A percentile compares a stretch with the other conserved stretches of the same genome.
These are phyloP conservation scores for Hemibagrus wyckioides DNA, from an alignment of 2,113 vertebrate species.

Conservation along the genomic window DNA sequence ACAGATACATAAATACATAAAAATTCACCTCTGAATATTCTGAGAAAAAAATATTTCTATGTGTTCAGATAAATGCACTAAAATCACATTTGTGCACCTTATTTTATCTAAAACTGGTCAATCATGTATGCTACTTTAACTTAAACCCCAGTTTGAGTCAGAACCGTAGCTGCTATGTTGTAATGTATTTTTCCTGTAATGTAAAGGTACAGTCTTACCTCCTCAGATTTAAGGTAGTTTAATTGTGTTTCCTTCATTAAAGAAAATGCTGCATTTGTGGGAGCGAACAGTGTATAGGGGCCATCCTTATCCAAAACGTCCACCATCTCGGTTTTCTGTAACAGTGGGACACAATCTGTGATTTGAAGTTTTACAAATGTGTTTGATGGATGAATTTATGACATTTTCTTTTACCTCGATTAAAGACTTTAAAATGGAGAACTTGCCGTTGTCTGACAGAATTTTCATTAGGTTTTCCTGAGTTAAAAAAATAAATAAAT, in stretches of 20 bases:
- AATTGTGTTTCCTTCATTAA: conserved; percentile 72
- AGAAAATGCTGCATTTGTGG: conserved; percentile 75
- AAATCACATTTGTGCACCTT: background rate
- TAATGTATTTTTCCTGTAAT: background rate
- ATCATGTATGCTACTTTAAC: background rate
- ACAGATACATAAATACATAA: too few species aligned
- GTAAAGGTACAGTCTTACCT: conserved; percentile 69
- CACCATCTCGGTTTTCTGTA: conserved; percentile 76
- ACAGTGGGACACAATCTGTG: conserved; percentile 48
- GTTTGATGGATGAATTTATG: background rate
- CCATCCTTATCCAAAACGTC: conserved; percentile 71
- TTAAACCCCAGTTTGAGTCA: background rate
- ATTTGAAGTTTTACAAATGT: background rate
- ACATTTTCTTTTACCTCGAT: conserved; percentile 75
- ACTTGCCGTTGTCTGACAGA: conserved; percentile 78
- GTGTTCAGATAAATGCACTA: background rate
- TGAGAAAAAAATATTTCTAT: background rate
- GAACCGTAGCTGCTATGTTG: too few species aligned
- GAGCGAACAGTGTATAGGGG: conserved; percentile 83
- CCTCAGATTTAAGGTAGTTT: conserved; percentile 77
- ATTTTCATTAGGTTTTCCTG: conserved; percentile 86
- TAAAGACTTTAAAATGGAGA: conserved; percentile 77
- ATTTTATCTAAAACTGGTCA: background rate
- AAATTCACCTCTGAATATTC: too few species aligned
- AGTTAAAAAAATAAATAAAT: background rate